Evolutionary conservation across 2,888 invertebrate genomes (phyloP), one percentile per base, ranked within the genome.

Genomic region (Diplolepis rosae): DNA sequence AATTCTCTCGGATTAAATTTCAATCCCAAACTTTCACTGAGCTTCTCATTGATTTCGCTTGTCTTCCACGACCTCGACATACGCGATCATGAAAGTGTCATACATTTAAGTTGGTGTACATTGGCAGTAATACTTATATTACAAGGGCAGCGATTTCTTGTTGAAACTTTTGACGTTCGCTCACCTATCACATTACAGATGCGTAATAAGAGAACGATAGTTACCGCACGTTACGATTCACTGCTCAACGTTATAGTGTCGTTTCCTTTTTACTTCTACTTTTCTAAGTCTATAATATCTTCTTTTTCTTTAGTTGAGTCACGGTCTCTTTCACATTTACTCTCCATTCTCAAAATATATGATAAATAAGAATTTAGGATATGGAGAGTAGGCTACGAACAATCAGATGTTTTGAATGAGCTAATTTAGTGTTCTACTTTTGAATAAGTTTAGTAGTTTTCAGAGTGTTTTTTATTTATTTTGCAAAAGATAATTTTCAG

Each of bases 101-200:
- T 45, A 45, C 7, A 18, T 13, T 45, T 18, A 18, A 18, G 18
- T 18, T 15, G 18, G 45, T 45, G 45, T 45, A 13, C n/a, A 24
- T 35, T 32, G 22, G 24, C 35, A 13, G 28, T 11, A 11, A 9
- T 30, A 30, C 15, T 4, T 22, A 56, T 54, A 9, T 54, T 15
- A 9, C 54, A 54, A 54, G 54, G 54, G 18, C 54, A 54, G 15
- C n/a, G 30, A 54, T 54, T 54, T 54, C 28, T 54, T 15, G 54
- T 1, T 9, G 2, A 18, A 54, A 28, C 32, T 54, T 32, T 30
- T 30, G 30, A 30, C 54, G 28, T 52, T 52, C 52, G n/a, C 32
- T 54, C 30, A 54, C 51, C n/a, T 54, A 54, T 54, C 18, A 15
- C 30, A 54, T 54, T 54, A 54, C 32, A 4, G 30, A 54, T 11